phyloP scores from a whole-genome alignment of 2,797 vertebrate species.

The Caiman crocodilus region DNA sequence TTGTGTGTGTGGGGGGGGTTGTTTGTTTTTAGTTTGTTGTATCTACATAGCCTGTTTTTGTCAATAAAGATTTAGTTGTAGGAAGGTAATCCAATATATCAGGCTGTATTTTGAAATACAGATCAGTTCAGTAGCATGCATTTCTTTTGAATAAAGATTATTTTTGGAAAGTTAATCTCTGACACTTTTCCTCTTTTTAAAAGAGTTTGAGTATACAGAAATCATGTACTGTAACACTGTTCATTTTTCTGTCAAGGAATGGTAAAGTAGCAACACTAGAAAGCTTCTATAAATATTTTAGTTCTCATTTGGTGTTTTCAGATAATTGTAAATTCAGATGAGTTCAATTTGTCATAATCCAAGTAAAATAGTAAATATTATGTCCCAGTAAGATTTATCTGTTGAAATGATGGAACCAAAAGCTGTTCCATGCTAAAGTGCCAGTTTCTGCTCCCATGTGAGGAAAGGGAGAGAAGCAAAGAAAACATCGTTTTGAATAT shows the following conservation, averaged over 20 bases:
- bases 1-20: neutral
- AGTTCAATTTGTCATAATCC: neutral
- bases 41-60: neutral
- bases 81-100: neutral
- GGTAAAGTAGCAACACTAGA: neutral
- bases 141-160: too few relatives aligned
- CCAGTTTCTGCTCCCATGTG: slow-evolving; percentile 3
- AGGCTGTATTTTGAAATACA: neutral
- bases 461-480: slow-evolving; percentile 45
- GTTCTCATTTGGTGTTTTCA: neutral
- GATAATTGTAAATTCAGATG: slow-evolving; percentile 19
- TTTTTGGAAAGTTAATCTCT: neutral
- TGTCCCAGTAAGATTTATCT: slow-evolving; percentile 1
- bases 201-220: neutral
- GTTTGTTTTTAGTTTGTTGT: too few relatives aligned
- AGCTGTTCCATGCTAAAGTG: neutral
- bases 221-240: neutral
- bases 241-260: neutral
- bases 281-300: slow-evolving; percentile 42
- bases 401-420: slow-evolving; percentile 19
- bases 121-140: neutral
- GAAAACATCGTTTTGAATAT: neutral
- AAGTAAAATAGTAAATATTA: slow-evolving; percentile 2
- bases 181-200: neutral
- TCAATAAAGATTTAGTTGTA: neutral